These are phyloP conservation scores for Catharus bicknelli DNA, from an alignment of 2,113 vertebrate species.

Conservation along the genomic window DNA sequence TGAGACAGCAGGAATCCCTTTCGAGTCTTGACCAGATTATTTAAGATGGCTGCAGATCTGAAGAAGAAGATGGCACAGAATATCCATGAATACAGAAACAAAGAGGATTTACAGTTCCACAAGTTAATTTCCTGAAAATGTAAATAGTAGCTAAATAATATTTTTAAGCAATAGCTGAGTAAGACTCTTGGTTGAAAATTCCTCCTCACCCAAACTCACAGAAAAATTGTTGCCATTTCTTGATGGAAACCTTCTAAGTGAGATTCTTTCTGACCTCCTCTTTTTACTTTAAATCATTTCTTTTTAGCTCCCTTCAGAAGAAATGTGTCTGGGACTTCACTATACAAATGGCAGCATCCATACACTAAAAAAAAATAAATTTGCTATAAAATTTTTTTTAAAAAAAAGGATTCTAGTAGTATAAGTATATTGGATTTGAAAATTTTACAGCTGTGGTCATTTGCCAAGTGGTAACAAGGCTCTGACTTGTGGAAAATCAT, in stretches of 20 bases:
- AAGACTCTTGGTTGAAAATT: neutral
- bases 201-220: neutral
- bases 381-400: neutral
- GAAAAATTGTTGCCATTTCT: neutral
- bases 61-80: neutral
- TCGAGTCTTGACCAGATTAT: neutral
- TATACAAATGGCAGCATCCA: neutral
- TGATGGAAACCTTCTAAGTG: neutral
- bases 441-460: neutral
- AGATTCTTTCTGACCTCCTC: neutral
- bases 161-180: neutral
- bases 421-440: neutral
- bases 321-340: neutral
- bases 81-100: neutral
- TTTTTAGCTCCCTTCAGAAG: neutral
- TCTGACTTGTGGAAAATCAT: neutral
- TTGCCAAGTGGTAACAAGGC: neutral
- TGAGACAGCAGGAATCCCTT: neutral
- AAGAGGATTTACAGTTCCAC: neutral
- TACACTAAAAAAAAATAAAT: neutral
- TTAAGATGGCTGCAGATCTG: neutral
- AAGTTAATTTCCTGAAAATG: neutral
- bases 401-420: neutral
- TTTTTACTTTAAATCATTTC: neutral
- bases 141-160: too few species aligned